Evolutionary conservation across 2,797 vertebrate genomes (phyloP).

Genomic region (Rhinophrynus dorsalis): DNA sequence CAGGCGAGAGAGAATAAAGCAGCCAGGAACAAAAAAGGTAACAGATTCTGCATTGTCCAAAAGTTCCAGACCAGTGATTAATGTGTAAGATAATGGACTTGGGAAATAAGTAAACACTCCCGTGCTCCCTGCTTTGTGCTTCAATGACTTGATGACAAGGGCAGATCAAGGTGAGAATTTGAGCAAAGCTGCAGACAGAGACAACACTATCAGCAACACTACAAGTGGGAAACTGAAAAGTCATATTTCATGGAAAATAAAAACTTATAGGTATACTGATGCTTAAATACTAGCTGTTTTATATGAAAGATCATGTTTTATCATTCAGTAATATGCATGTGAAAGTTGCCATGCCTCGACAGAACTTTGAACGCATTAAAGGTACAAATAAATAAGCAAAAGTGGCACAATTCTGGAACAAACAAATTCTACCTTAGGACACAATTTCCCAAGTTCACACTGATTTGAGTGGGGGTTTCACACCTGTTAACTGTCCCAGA

Average conservation of each 20-base stretch:
- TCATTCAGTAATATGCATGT: too few relatives aligned
- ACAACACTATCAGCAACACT: conserved; percentile 71
- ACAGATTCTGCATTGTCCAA: conserved; percentile 96
- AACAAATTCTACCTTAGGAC: too few relatives aligned
- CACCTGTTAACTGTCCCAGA: too few relatives aligned
- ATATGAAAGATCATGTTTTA: too few relatives aligned
- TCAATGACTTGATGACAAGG: conserved; percentile 99
- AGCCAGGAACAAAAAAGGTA: conserved; percentile 66
- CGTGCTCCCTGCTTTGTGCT: conserved; percentile 98
- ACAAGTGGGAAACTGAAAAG: conserved; percentile 58
- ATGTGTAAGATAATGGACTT: conserved; percentile 99
- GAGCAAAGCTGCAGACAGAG: conserved; percentile 86
- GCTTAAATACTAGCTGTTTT: background rate
- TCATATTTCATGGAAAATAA: conserved; percentile 53
- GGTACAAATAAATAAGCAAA: too few relatives aligned
- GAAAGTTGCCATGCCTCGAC: too few relatives aligned
- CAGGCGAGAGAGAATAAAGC: conserved; percentile 64
- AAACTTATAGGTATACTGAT: conserved; percentile 42
- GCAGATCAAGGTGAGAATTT: conserved; percentile 99
- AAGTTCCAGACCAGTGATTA: conserved; percentile 98
- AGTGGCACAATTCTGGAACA: too few relatives aligned
- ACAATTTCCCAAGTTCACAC: too few relatives aligned
- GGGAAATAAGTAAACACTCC: conserved; percentile 99
- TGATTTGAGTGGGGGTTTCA: too few relatives aligned
- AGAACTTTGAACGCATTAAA: too few relatives aligned